phyloP scores from a whole-genome alignment of 2,797 vertebrate genomes.

The Orientallactaga sibirica region DNA sequence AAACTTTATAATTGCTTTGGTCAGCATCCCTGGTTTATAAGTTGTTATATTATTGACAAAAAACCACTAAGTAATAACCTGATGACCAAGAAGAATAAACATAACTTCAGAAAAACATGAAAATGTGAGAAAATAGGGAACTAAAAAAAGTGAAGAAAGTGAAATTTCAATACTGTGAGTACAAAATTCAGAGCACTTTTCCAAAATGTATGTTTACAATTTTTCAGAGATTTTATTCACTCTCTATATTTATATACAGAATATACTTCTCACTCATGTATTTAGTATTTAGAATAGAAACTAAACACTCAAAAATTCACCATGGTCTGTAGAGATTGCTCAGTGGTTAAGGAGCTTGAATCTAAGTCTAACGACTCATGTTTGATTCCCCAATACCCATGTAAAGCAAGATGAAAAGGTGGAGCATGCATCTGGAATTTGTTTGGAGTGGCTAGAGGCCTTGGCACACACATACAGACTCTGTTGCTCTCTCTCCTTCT shows the following conservation, averaged over 20 bases:
- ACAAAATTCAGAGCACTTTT: constrained; percentile 41
- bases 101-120: not conserved
- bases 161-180: not conserved
- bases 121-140: not conserved
- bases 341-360: too few species aligned
- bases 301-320: not conserved
- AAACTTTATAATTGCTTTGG: not conserved
- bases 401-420: too few species aligned
- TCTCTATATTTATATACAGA: not conserved
- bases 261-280: not conserved
- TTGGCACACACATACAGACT: too few species aligned
- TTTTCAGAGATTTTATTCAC: not conserved
- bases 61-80: not conserved
- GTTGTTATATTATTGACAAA: not conserved
- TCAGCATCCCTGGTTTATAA: not conserved
- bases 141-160: not conserved
- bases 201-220: not conserved
- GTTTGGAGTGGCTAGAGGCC: too few species aligned
- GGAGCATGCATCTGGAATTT: too few species aligned
- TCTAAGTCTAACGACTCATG: too few species aligned
- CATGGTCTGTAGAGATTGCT: too few species aligned
- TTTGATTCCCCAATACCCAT: too few species aligned
- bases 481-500: too few species aligned
- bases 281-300: not conserved
- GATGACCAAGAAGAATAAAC: not conserved